Base-by-base conservation (phyloP, 2,797 vertebrate genomes). In the Smutsia gigantea region DNA sequence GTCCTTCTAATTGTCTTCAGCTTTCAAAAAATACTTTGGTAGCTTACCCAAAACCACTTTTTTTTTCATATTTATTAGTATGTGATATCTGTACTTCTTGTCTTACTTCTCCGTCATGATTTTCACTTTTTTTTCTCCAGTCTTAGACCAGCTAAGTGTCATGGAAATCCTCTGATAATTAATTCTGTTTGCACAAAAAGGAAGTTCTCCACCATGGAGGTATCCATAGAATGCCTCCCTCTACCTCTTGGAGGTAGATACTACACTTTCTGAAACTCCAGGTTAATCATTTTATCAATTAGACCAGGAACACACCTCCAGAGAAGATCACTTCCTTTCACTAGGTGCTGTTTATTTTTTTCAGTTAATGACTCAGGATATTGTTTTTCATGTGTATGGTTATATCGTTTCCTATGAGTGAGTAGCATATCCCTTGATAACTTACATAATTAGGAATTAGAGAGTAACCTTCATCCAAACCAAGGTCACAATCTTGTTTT, bases 321-420 rank as follows among this genome's bases (percentile, higher is more conserved):
- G 97, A 98, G 97, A 37, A 98, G 94, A 97, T 93, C 18, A 96
- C 98, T 98, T 98, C 97, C 98, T 97, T 96, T 97, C 94, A 72
- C 49, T 98, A 84, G 89, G 87, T 96, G 95, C 34, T 68, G 61
- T 95, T 98, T 97, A 85, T 96, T 87, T 83, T 96, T 39, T 97
- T 97, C 96, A 98, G 97, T 97, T 97, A 98, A 96, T 93, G 91
- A 97, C 90, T 94, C 92, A 98, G 98, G 98, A 98, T 98, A 96
- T 97, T n/a, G 46, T 98, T 98, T 96, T 97, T 91, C 27, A 10
- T 95, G 97, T 95, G 89, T 95, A 89, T 12, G 68, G 68, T 97
- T 98, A 98, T 98, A 98, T 98, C 98, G 97, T 98, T 98, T 99
- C 98, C 98, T 98, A 97, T 95, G 97, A 98, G 88, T 21, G 37